These are phyloP conservation scores for Muschampia plurimacula DNA, from an alignment of 2,888 invertebrate species.

Conservation along the genomic window DNA sequence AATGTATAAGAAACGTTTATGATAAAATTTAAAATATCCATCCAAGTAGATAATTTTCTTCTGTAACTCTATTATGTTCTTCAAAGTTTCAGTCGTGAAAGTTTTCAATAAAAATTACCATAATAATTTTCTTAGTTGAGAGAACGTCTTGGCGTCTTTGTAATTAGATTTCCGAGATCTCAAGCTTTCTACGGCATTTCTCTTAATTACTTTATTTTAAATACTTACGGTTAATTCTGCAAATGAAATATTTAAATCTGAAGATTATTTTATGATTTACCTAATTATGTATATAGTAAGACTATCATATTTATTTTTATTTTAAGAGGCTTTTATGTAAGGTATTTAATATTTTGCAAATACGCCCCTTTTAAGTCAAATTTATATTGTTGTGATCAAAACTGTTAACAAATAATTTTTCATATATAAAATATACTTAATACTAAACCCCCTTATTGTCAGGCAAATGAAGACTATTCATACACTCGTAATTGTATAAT, in stretches of 20 bases:
- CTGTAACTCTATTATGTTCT: not conserved
- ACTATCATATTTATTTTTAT: not conserved
- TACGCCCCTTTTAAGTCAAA: too few species aligned
- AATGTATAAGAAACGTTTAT: not conserved
- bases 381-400: too few species aligned
- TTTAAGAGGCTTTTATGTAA: not conserved
- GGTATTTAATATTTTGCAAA: not conserved
- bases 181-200: constrained; percentile 5
- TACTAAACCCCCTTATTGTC: too few species aligned
- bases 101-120: constrained; percentile 26
- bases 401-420: too few species aligned
- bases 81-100: constrained; percentile 5
- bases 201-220: constrained; percentile 11
- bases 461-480: too few species aligned
- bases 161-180: constrained; percentile 28
- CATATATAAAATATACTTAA: too few species aligned
- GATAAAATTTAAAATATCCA: not conserved
- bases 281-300: too few species aligned
- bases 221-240: not conserved
- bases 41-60: constrained; percentile 2
- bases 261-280: too few species aligned
- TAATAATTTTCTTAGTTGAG: constrained; percentile 17
- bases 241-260: not conserved
- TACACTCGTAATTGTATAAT: too few species aligned
- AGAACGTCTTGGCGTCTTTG: constrained; percentile 13